These are phyloP conservation scores for Pectinophora gossypiella DNA, from an alignment of 1,140 invertebrate genomes.

Conservation along the genomic window DNA sequence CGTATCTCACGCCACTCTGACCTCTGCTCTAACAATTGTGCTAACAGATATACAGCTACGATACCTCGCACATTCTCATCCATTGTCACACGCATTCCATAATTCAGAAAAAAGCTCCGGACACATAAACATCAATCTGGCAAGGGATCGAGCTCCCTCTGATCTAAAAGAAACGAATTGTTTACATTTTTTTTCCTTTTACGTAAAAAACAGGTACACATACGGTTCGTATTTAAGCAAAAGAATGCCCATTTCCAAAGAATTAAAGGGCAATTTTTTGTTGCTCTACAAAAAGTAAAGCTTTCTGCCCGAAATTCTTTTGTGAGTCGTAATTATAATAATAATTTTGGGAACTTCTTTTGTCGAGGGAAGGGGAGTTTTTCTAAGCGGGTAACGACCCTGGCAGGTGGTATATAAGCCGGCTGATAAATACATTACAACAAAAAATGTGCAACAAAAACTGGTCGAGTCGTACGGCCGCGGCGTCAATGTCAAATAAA, in stretches of 20 bases:
- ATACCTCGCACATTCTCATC: slow-evolving; percentile 13
- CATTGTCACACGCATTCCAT: slow-evolving; percentile 18
- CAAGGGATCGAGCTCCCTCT: slow-evolving; percentile 18
- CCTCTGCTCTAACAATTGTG: slow-evolving; percentile 14
- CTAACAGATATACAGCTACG: slow-evolving; percentile 4
- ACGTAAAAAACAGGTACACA: slow-evolving; percentile 46
- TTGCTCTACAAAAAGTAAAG: slow-evolving; percentile 41
- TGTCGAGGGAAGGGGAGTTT: slow-evolving; percentile 60
- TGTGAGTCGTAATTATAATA: slow-evolving; percentile 68
- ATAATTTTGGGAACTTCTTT: slow-evolving; percentile 70
- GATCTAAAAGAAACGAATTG: slow-evolving; percentile 37
- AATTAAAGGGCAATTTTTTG: slow-evolving; percentile 61
- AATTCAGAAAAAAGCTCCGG: slow-evolving; percentile 13
- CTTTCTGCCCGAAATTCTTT: slow-evolving; percentile 54
- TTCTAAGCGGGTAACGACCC: slow-evolving; percentile 67
- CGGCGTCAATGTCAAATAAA: slow-evolving; percentile 60
- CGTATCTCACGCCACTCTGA: slow-evolving; percentile 16
- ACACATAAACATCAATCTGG: slow-evolving; percentile 25
- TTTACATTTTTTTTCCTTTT: slow-evolving; percentile 63
- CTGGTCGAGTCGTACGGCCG: slow-evolving; percentile 31
- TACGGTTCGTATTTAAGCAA: slow-evolving; percentile 35
- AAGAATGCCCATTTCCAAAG: slow-evolving; percentile 51
- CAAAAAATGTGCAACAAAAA: slow-evolving; percentile 65
- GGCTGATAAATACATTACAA: slow-evolving; percentile 56
- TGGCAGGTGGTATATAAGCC: slow-evolving; percentile 67